Evolutionary conservation across 2,797 vertebrate genomes (phyloP), one percentile per base, ranked within the genome.

Genomic region (Tadarida brasiliensis): DNA sequence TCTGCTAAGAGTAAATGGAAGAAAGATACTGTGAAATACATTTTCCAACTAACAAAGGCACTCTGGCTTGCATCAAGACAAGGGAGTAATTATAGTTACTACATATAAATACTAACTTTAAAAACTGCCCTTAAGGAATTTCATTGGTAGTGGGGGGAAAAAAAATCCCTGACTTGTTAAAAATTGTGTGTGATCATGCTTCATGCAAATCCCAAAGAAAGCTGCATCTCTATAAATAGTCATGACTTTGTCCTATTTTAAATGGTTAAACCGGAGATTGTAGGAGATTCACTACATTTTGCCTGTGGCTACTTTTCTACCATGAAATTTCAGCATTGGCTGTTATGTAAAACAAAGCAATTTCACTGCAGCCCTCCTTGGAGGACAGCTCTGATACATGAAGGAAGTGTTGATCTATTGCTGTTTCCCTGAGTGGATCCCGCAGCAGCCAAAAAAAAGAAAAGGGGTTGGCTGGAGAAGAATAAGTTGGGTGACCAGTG

Each of bases 271-370:
- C 30, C 3, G 0, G 91, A 96, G 94, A 95, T 86, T 83, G 51
- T 93, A 14, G 65, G 14, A 95, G 74, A 94, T 78, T 92, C 77
- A 57, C 91, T 89, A 78, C 47, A 73, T 95, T 94, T 96, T 92
- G 95, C 97, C 96, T 96, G 84, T 74, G 76, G 83, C 86, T 95
- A 26, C 86, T 95, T 97, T 96, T 57, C 81, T 96, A 84, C 78
- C 80, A 59, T 78, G 93, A 93, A 96, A 95, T 94, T 94, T 94
- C 91, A n/a, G 67, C 85, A 78, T 94, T 87, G 83, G 81, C 93
- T 97, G 17, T 73, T 93, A 1, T 88, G 54, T 96, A 97, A 73
- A 97, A 94, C 91, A 96, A 95, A 97, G 96, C 49, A 47, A 35
- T 92, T 97, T 96, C 91, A 56, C 54, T 87, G 33, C 2, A n/a